Evolutionary conservation across 1,140 invertebrate species (phyloP).

Genomic region (Cheumatopsyche charites): DNA sequence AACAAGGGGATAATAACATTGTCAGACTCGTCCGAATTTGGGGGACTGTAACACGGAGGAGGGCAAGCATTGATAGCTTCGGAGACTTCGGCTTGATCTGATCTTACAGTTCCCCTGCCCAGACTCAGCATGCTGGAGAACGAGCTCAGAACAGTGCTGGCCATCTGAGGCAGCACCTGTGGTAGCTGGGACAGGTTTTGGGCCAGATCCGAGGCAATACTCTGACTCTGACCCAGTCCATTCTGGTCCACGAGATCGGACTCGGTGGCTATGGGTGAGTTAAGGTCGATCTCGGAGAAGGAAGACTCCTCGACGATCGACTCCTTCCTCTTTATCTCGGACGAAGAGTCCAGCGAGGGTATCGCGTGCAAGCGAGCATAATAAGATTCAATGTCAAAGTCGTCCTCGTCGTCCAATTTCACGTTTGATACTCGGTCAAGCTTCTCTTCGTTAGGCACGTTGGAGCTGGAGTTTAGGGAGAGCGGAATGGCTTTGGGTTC

Average conservation of each 20-base stretch:
- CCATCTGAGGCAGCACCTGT: constrained; percentile 61
- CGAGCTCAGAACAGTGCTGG: constrained; percentile 64
- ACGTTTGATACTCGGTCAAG: not conserved
- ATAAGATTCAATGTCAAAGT: constrained; percentile 60
- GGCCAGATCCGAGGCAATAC: constrained; percentile 62
- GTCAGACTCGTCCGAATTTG: not conserved
- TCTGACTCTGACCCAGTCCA: constrained; percentile 54
- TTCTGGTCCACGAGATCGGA: not conserved
- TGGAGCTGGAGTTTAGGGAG: not conserved
- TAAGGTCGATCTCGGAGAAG: constrained; percentile 58
- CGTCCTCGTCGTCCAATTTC: constrained; percentile 49
- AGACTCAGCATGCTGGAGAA: constrained; percentile 62
- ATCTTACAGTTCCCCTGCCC: not conserved
- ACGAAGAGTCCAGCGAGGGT: constrained; percentile 51
- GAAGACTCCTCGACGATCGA: constrained; percentile 54
- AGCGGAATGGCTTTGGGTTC: constrained; percentile 3
- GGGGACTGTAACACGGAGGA: not conserved
- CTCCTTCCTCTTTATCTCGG: constrained; percentile 52
- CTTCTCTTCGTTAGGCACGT: not conserved
- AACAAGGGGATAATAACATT: constrained; percentile 4
- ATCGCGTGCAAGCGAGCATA: constrained; percentile 58
- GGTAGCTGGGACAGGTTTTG: constrained; percentile 64
- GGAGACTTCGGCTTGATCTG: not conserved
- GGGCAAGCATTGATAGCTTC: not conserved
- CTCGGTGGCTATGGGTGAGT: constrained; percentile 53